These are phyloP conservation scores for Paramuricea clavata DNA, from an alignment of 92 coral and sea anemone species.

Conservation along the genomic window DNA sequence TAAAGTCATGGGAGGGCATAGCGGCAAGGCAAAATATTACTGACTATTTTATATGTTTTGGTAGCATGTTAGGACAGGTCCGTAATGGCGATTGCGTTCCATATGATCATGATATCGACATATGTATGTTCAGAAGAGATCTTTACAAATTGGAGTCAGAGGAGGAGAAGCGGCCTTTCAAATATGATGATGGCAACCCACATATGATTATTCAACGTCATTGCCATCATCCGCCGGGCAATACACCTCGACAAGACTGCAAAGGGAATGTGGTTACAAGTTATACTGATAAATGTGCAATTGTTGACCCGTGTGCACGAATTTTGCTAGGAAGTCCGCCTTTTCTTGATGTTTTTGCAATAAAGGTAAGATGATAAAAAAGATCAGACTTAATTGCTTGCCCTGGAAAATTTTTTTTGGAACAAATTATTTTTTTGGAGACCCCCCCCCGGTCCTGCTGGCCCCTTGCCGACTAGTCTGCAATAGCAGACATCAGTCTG, in stretches of 20 bases:
- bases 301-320: conserved; percentile 65
- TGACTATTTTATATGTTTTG: conserved; percentile 40
- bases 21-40: conserved; percentile 35
- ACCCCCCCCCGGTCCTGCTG: too few species aligned
- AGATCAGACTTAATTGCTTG: too few species aligned
- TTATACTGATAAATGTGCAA: conserved; percentile 49
- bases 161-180: conserved; percentile 13
- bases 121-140: conserved; percentile 31
- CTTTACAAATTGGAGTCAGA: conserved; percentile 18
- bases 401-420: too few species aligned
- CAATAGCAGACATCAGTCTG: too few species aligned
- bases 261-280: conserved; percentile 47
- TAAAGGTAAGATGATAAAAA: too few species aligned
- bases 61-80: conserved; percentile 56
- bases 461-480: too few species aligned
- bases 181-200: not conserved
- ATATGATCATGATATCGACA: conserved; percentile 58
- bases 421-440: too few species aligned
- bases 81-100: conserved; percentile 63
- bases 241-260: conserved; percentile 52
- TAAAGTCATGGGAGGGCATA: conserved; percentile 39
- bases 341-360: too few species aligned
- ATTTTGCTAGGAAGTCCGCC: too few species aligned
- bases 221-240: conserved; percentile 17
- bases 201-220: conserved; percentile 55